Base-by-base conservation (phyloP, 2,113 vertebrate species). In the Echinops telfairi region DNA sequence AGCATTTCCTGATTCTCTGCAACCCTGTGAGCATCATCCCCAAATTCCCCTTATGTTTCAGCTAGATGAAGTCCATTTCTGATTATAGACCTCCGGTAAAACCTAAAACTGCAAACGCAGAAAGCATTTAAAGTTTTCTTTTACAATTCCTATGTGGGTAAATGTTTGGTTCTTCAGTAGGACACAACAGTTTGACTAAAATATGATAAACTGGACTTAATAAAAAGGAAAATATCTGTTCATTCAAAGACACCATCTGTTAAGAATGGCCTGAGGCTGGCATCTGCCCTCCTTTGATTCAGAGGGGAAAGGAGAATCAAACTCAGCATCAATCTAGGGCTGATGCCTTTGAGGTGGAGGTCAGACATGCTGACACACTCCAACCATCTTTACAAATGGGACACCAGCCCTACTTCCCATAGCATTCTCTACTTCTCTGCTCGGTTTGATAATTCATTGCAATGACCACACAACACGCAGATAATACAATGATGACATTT, bases 1-100 rank as follows among this genome's bases (percentile, higher is more conserved):
- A 95, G 88, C 31, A 88, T 85, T 93, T 94, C 95, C 88, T 95
- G 92, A 95, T 95, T 93, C 90, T 94, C 88, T 95, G 77, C 90
- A 80, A 92, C 40, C 93, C 36, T 62, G 33, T 64, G 79, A 96
- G 76, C 57, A 93, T 92, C 86, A 82, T 92, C 75, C 64, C 95
- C 94, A 88, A 79, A 90, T 94, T 95, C 95, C 81, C 83, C 60
- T 47, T 93, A 93, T 60, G 20, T 93, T 91, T 84, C 87, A 93
- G 38, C 58, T 79, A 91, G 66, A 92, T 38, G 78, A 89, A 88
- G 68, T 89, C 57, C 71, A 92, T 87, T 91, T 94, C 57, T 94
- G 70, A 95, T 62, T 20, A 29, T 22, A 94, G 31, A 66, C 71
- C 11, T 84, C 82, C 93, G 80, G 5, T 78, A 70, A 89, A 76